A percentile compares a stretch with the other conserved stretches of the same genome.
Conservation (phyloP, 2,797 vertebrate species). For the Carcharodon carcharias region DNA sequence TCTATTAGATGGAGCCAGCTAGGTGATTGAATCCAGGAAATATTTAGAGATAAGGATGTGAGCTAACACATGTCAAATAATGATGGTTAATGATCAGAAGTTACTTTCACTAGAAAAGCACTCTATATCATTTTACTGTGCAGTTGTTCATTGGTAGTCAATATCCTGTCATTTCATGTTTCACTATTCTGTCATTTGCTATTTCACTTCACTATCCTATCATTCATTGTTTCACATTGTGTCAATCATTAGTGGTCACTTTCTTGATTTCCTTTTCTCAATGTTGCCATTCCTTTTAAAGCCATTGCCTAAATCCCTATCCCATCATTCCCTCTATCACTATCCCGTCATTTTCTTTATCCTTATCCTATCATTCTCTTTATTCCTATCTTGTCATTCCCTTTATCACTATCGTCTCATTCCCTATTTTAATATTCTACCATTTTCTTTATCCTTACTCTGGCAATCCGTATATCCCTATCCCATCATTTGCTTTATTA, state of each 20-base stretch:
- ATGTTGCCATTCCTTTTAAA: not conserved
- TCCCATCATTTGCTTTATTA: not conserved
- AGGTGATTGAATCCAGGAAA: not conserved
- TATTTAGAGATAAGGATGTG: not conserved
- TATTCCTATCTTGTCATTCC: not conserved
- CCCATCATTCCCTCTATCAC: not conserved
- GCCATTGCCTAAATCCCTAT: not conserved
- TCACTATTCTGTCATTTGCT: not conserved
- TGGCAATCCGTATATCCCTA: not conserved
- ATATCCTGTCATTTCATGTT: not conserved
- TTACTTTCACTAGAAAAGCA: not conserved
- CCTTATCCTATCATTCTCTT: not conserved
- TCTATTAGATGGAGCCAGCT: not conserved
- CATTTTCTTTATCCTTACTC: not conserved
- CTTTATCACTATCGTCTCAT: not conserved
- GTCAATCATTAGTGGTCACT: not conserved
- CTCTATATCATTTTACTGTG: not conserved
- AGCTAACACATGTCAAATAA: not conserved
- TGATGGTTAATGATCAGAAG: not conserved
- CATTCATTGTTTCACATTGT: not conserved
- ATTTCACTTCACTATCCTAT: not conserved
- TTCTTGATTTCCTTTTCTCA: not conserved
- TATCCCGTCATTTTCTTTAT: not conserved
- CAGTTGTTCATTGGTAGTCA: not conserved
- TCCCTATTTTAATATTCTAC: not conserved